These are phyloP conservation scores for Desoria tigrina DNA, from an alignment of 2,888 invertebrate genomes.

Conservation along the genomic window DNA sequence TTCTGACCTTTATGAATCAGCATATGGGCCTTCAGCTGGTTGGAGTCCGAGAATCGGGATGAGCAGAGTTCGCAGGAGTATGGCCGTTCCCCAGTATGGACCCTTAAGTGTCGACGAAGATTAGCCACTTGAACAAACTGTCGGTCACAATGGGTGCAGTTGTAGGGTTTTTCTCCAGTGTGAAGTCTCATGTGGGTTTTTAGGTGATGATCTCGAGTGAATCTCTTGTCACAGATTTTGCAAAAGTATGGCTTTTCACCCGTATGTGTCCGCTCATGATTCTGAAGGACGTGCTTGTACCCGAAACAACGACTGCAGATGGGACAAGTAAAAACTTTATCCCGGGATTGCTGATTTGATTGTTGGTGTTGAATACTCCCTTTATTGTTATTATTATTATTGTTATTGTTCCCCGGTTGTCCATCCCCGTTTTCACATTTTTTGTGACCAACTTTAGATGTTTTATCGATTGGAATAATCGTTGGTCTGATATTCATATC, in stretches of 20 bases:
- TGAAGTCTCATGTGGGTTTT: slow-evolving; percentile 91
- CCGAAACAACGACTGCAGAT: slow-evolving; percentile 86
- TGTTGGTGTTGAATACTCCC: slow-evolving; percentile 33
- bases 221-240: slow-evolving; percentile 85
- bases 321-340: slow-evolving; percentile 72
- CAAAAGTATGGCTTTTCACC: slow-evolving; percentile 94
- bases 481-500: slow-evolving; percentile 26
- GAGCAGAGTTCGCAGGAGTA: slow-evolving; percentile 84
- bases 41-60: slow-evolving; percentile 85
- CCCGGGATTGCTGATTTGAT: slow-evolving; percentile 44
- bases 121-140: slow-evolving; percentile 94
- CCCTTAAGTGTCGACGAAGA: slow-evolving; percentile 80
- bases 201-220: slow-evolving; percentile 88
- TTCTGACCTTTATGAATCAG: slow-evolving; percentile 88
- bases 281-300: slow-evolving; percentile 91
- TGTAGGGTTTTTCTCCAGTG: slow-evolving; percentile 90
- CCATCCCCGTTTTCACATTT: slow-evolving; percentile 17
- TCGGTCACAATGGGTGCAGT: slow-evolving; percentile 86
- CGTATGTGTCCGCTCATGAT: slow-evolving; percentile 91
- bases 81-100: slow-evolving; percentile 88
- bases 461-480: slow-evolving; percentile 38
- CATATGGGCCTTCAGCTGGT: slow-evolving; percentile 86
- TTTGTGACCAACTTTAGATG: slow-evolving; percentile 28
- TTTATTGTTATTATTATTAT: slow-evolving; percentile 33
- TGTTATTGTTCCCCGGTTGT: slow-evolving; percentile 23